Conservation (phyloP, 2,888 invertebrate species). For the Eupithecia abbreviata region DNA sequence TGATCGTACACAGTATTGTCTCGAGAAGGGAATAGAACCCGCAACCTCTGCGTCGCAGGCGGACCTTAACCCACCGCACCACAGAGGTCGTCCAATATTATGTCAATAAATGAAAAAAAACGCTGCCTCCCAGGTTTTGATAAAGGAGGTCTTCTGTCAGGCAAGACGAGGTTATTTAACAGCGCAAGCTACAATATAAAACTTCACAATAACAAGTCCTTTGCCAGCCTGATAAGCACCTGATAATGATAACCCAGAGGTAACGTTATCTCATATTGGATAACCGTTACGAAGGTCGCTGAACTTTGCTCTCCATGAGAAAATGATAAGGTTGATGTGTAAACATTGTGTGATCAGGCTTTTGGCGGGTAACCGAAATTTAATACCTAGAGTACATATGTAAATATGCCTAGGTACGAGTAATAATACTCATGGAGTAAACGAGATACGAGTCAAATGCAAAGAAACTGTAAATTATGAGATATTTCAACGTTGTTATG, state of each 20-base stretch:
- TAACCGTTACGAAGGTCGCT: slow-evolving; percentile 54
- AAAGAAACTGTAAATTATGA: too few species aligned
- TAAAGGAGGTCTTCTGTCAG: background rate
- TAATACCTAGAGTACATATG: background rate
- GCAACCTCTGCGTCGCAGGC: too few species aligned
- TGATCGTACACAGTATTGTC: too few species aligned
- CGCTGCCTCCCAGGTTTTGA: too few species aligned
- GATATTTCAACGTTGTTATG: too few species aligned
- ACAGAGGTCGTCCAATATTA: too few species aligned
- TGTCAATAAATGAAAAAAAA: too few species aligned
- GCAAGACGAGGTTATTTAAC: background rate
- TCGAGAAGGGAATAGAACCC: too few species aligned
- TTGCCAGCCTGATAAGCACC: slow-evolving; percentile 30
- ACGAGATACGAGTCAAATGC: too few species aligned
- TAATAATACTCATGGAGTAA: background rate
- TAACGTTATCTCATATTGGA: slow-evolving; percentile 25
- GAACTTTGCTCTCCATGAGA: slow-evolving; percentile 51
- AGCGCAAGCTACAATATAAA: background rate
- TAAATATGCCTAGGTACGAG: too few species aligned
- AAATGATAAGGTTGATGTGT: slow-evolving; percentile 45
- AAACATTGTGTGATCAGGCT: slow-evolving; percentile 17
- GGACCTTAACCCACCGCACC: too few species aligned
- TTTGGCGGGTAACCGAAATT: slow-evolving; percentile 40
- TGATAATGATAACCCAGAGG: slow-evolving; percentile 47
- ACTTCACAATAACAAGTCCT: slow-evolving; percentile 23